Evolutionary conservation across 2,888 invertebrate genomes (phyloP), one percentile per base, ranked within the genome.

Genomic region (Ornithoptera priamus): DNA sequence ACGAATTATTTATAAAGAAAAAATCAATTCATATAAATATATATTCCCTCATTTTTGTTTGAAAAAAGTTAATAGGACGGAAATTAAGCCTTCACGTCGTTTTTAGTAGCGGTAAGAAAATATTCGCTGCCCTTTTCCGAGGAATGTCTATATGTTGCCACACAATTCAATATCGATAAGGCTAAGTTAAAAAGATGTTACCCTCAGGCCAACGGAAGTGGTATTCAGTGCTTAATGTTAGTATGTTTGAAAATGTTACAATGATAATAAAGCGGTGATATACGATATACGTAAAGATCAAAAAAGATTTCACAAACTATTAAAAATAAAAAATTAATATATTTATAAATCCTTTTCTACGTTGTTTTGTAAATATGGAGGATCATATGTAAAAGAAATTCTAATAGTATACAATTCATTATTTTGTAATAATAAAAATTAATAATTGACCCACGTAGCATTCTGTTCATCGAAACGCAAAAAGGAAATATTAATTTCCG

Each of bases 401-500:
- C 2, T 30, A 50, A 59, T 12, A 24, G 20, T 17, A 20, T 64
- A 42, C 39, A 22, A 53, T 60, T 24, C 56, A 65, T 65, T 65
- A 62, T 67, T 62, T 53, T 65, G 65, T 69, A 69, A 72, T 72
- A 72, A 74, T n/a, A 67, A 70, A 74, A 73, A 73, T 74, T 68
- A 67, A 67, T 68, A 72, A 73, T 70, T 75, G 75, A 75, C 75
- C 77, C 73, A 76, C 69, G 78, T 75, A 73, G 72, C 71, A 69
- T 71, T 74, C 73, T 76, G 71, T 75, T 75, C 75, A 78, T 74
- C 72, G 74, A 74, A 75, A 74, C 73, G 73, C 73, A 82, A 80
- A 83, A 83, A 82, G 80, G 74, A 78, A 80, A 81, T 81, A 81
- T 83, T 85, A 81, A 83, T 84, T 84, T 82, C 80, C 82, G 83